Evolutionary conservation across 2,113 vertebrate genomes (phyloP).

Genomic region (Spheniscus mendiculus): DNA sequence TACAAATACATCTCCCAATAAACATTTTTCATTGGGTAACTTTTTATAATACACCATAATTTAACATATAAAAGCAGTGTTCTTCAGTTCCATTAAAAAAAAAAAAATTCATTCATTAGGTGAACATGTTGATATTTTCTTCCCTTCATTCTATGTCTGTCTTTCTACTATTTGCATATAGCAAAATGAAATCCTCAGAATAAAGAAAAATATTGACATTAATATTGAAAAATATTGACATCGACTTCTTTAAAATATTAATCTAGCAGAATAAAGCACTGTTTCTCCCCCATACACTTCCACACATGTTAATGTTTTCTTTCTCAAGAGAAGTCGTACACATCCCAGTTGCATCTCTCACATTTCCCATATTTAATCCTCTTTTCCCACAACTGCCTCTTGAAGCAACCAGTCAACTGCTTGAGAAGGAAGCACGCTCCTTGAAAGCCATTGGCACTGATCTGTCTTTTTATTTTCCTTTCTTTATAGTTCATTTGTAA

Average conservation of each 20-base stretch:
- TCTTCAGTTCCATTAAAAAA: background rate
- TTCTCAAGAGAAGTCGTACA: background rate
- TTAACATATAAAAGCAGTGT: background rate
- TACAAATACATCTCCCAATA: background rate
- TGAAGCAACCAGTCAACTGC: background rate
- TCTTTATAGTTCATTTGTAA: background rate
- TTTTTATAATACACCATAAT: background rate
- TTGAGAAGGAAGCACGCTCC: background rate
- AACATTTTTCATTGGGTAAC: background rate
- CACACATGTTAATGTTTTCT: background rate
- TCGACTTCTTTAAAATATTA: background rate
- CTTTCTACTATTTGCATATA: background rate
- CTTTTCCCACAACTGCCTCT: background rate
- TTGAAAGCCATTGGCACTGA: background rate
- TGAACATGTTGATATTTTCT: background rate
- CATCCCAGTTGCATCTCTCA: background rate
- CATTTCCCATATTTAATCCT: background rate
- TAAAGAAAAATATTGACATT: background rate
- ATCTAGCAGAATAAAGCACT: background rate
- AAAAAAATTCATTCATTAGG: background rate
- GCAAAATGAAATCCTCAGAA: background rate
- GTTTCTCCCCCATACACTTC: background rate
- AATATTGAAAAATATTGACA: background rate
- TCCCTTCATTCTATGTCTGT: background rate
- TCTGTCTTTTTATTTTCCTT: background rate